phyloP scores from a whole-genome alignment of 35 echinoderm and acorn worm genomes.

The Ptychodera flava region DNA sequence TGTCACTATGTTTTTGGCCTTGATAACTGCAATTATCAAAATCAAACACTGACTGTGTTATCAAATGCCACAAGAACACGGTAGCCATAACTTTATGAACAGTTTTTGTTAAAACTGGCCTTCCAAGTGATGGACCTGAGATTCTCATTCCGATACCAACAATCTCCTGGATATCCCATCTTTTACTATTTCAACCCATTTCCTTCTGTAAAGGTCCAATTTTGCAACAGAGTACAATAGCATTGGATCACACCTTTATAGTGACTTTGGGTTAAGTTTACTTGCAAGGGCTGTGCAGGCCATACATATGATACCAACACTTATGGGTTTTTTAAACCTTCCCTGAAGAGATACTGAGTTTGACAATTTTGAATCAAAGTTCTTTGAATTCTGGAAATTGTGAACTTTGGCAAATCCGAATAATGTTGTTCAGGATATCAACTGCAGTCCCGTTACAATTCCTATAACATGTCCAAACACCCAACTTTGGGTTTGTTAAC shows the following conservation, averaged over 20 bases:
- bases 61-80: neutral
- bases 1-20: neutral
- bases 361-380: neutral
- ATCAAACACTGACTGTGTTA: neutral
- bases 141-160: no score
- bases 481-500: no score
- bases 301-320: neutral
- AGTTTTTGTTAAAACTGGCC: neutral
- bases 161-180: neutral
- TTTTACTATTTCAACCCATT: neutral
- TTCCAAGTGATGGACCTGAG: neutral
- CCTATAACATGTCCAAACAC: no score
- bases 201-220: neutral
- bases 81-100: neutral
- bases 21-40: neutral
- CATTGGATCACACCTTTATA: neutral
- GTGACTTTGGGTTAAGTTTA: neutral
- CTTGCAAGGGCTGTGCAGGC: neutral
- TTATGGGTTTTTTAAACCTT: neutral
- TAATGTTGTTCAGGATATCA: neutral
- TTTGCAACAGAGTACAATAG: neutral
- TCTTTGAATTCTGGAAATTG: neutral
- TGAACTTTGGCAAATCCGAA: neutral
- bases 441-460: no score
- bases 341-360: neutral